Base-by-base conservation (phyloP, 2,113 vertebrate species). In the Zootoca vivipara region DNA sequence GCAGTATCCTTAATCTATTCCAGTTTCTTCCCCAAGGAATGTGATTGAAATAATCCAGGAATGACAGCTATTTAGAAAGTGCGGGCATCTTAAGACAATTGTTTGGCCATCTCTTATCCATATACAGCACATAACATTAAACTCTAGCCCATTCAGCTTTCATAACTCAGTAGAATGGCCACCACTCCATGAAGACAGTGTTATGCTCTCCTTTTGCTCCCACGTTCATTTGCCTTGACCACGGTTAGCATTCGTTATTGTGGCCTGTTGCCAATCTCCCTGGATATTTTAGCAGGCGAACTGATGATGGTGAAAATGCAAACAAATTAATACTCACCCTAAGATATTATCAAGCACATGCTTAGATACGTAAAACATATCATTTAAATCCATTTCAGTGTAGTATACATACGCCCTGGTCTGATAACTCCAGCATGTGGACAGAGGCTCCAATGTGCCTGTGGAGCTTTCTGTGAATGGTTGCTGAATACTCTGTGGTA, bases 361-460 rank as follows among this genome's bases (percentile, higher is more conserved):
- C 15, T 0, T 89, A 74, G 82, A 93, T 85, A 92, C 88, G 20
- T 83, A 87, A 74, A 89, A 30, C 42, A 90, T 56, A 90, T 58
- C 85, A 93, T 92, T 65, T 87, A 78, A 92, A 93, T 90, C 94
- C 93, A 93, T 95, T 93, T 77, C 73, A 52, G 9, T 65, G 12
- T 46, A 38, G 83, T 85, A 85, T 77, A 42, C 56, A 18, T 30
- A 40, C 77, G 58, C 74, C 62, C 74, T 67, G 33, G 24, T 22
- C 58, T 83, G 40, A n/a, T 56, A 56, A 78, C 30, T 65, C 28
- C 33, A 78, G 18, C 56, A 20, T 38, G 16, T 6, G 26, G 40
- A 52, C 24, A 16, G 20, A 81, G 28, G 85, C 4, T 82, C 46
- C 62, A 30, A 16, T 35, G 72, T 77, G 58, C 15, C 40, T 56